Base-by-base conservation (phyloP, 1,140 invertebrate species). In the Amyelois transitella region DNA sequence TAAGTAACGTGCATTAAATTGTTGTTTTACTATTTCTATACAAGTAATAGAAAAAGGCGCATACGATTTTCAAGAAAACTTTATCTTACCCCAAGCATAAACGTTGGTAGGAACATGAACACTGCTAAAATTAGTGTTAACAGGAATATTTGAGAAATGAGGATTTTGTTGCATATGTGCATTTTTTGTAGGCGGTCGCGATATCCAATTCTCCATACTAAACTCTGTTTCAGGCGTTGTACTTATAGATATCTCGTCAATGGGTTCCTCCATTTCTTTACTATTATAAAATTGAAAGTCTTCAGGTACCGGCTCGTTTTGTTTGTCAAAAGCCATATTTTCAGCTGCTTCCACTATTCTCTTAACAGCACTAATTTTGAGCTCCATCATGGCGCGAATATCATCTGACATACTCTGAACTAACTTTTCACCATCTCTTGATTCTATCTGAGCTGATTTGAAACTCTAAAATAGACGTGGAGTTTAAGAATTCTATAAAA, bases 101-200 rank as follows among this genome's bases (percentile, higher is more conserved):
- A 99, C 97, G 85, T 98, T 98, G 19, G 96, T 98, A 1, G 98
- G 97, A 5, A 99, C 96, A 81, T 99, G 97, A 4, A 99, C 95
- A 25, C 96, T 94, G 67, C 96, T 98, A 76, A 93, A 90, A 72
- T 91, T 95, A 5, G 92, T 91, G 79, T 98, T 98, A 2, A 98
- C 95, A 8, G 91, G 88, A 18, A 94, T 93, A 72, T 93, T 91
- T 58, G 92, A 93, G 70, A 98, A 98, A 72, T 96, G 93, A 17
- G 90, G 79, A 81, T 95, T 94, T 47, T 90, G 89, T 43, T 90
- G 91, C 18, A 96, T 58, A 62, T 85, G 78, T 25, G 75, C 81
- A 60, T 72, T 82, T 66, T 81, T 91, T 14, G 88, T 87, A 4
- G 90, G 88, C 28, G 91, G 91, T 62, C 88, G 73, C 17, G 81